phyloP scores from a whole-genome alignment of 2,888 invertebrate species.

The Dynastes grantii region DNA sequence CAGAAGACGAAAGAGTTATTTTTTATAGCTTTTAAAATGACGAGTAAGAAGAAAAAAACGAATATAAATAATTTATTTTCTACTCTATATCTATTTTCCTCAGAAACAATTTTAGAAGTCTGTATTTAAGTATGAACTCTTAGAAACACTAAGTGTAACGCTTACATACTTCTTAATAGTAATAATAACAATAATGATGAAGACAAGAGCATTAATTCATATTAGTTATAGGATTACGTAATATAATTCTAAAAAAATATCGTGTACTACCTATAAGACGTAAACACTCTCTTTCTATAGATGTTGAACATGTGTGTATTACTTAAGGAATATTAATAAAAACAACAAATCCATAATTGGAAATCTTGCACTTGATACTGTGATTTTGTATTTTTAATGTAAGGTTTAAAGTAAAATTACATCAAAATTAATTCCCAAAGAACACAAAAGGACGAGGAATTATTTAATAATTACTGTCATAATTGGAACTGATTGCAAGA shows the following conservation, averaged over 20 bases:
- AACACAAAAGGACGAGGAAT: neutral
- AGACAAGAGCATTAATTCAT: neutral
- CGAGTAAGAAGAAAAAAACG: neutral
- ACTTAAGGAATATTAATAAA: neutral
- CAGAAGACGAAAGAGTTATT: neutral
- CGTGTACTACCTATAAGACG: conserved; percentile 10
- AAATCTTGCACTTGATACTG: conserved; percentile 50
- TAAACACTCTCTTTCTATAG: neutral
- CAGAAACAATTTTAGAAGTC: conserved; percentile 12
- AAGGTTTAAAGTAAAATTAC: conserved; percentile 13
- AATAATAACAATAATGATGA: neutral
- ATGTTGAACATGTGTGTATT: conserved; percentile 20
- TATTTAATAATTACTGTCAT: neutral
- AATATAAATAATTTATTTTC: conserved; percentile 12
- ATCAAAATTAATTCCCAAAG: neutral
- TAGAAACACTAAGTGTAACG: neutral
- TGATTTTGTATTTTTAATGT: conserved; percentile 45
- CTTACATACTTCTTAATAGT: neutral
- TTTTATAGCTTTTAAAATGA: conserved; percentile 14
- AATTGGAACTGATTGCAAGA: neutral
- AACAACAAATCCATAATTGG: neutral
- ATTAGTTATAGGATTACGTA: no score
- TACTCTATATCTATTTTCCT: conserved; percentile 13
- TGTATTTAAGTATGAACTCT: neutral
- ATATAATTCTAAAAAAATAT: neutral